phyloP scores from a whole-genome alignment of 2,113 vertebrate genomes.

The Microtus pennsylvanicus region DNA sequence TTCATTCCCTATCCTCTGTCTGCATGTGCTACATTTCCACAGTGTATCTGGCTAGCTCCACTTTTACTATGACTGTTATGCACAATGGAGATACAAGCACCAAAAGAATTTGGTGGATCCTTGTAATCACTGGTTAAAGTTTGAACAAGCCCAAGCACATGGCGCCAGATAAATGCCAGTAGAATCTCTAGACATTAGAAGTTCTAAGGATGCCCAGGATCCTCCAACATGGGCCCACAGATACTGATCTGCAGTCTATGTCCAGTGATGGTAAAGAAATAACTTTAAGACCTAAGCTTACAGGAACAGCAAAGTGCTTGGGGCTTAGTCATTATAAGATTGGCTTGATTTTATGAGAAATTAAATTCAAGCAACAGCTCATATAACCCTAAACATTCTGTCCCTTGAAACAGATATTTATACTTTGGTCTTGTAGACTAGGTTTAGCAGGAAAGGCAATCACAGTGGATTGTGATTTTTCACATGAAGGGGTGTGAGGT shows the following conservation, averaged over 20 bases:
- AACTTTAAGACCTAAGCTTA: background rate
- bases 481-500: background rate
- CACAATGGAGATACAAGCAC: background rate
- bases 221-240: background rate
- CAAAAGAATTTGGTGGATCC: background rate
- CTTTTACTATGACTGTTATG: background rate
- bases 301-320: background rate
- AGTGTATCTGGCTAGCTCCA: background rate
- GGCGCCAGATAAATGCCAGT: background rate
- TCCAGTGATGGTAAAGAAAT: background rate
- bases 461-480: background rate
- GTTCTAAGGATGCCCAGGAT: background rate
- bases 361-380: background rate
- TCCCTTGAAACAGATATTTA: background rate
- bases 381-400: background rate
- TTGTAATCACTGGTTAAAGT: no score
- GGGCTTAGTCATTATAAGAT: background rate
- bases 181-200: background rate
- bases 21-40: background rate
- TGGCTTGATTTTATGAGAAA: background rate
- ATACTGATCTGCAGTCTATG: background rate
- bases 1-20: background rate
- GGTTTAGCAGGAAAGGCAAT: background rate
- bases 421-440: background rate
- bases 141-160: no score